A percentile compares a stretch with the other conserved stretches of the same genome.
Evolutionary conservation across 2,888 invertebrate species (phyloP).

Genomic region (Imbricaverruca yamaguchii): DNA sequence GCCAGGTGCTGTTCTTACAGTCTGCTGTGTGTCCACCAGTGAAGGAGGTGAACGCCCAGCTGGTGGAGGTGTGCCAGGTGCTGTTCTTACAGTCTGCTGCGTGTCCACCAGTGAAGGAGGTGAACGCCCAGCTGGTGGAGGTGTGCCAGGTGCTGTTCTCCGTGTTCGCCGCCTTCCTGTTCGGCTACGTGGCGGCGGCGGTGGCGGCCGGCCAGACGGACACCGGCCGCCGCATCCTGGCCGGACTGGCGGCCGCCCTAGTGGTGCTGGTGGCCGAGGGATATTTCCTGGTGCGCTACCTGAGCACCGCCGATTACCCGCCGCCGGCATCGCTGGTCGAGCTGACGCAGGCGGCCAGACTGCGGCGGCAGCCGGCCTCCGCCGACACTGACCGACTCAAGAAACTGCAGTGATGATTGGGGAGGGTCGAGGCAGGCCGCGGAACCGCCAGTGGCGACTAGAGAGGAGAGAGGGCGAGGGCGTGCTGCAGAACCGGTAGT

Average conservation of each 20-base stretch:
- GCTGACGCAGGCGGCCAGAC: too few species aligned
- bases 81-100: background rate
- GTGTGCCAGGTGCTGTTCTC: constrained; percentile 13
- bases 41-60: background rate
- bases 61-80: constrained; percentile 16
- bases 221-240: background rate
- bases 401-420: too few species aligned
- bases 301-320: background rate
- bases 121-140: constrained; percentile 21
- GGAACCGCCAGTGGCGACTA: too few species aligned
- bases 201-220: background rate
- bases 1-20: too few species aligned
- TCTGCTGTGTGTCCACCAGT: background rate
- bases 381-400: too few species aligned
- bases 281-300: constrained; percentile 4
- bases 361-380: too few species aligned
- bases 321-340: background rate
- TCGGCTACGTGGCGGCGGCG: constrained; percentile 12
- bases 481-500: too few species aligned
- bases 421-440: too few species aligned
- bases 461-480: too few species aligned
- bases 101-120: too few species aligned
- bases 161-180: constrained; percentile 10
- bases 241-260: background rate
- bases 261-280: constrained; percentile 17